Evolutionary conservation across 2,888 invertebrate genomes (phyloP).

Genomic region (Drosophila limbata): DNA sequence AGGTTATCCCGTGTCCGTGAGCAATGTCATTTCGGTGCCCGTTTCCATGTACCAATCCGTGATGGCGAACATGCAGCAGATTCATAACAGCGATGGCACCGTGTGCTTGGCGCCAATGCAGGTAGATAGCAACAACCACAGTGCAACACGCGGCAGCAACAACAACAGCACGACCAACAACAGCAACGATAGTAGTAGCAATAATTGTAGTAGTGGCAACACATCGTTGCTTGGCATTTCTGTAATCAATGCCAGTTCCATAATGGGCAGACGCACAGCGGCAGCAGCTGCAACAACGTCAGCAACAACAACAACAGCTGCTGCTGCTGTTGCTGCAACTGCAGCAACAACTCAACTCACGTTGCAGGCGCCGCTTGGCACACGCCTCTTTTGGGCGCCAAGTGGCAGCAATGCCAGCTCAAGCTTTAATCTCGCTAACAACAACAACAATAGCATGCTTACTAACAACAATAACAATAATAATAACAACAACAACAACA

Average conservation of each 20-base stretch:
- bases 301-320: neutral
- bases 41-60: constrained; percentile 99
- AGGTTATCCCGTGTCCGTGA: constrained; percentile 91
- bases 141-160: constrained; percentile 18
- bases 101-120: constrained; percentile 94
- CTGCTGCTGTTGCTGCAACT: constrained; percentile 16
- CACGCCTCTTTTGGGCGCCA: constrained; percentile 55
- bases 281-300: constrained; percentile 11
- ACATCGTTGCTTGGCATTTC: constrained; percentile 50
- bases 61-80: constrained; percentile 94
- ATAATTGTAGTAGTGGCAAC: constrained; percentile 1
- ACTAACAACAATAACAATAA: constrained; percentile 64
- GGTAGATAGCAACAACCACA: constrained; percentile 86
- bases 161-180: constrained; percentile 29
- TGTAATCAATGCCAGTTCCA: constrained; percentile 42
- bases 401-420: constrained; percentile 29
- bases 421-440: constrained; percentile 57
- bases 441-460: constrained; percentile 62
- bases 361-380: constrained; percentile 45
- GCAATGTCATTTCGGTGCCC: constrained; percentile 97
- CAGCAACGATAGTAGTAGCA: constrained; percentile 5
- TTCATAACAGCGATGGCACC: constrained; percentile 91
- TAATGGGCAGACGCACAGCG: constrained; percentile 43
- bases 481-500: constrained; percentile 63
- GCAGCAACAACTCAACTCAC: constrained; percentile 35